Percentiles rank a stretch among this genome's conserved stretches.
These are phyloP conservation scores for Microctonus aethiopoides DNA, from an alignment of 2,888 invertebrate genomes.

Conservation along the genomic window DNA sequence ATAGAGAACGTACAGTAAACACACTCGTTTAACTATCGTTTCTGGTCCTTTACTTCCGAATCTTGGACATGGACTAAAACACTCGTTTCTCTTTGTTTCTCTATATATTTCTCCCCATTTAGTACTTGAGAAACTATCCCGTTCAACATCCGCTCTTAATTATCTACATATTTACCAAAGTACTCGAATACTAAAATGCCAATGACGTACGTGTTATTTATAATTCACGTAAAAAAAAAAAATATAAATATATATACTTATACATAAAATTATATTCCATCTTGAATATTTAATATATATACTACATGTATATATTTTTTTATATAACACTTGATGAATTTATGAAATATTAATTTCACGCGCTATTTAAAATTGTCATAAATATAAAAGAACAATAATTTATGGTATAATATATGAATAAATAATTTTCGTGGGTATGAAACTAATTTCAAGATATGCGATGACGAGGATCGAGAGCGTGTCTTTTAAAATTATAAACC, in stretches of 20 bases:
- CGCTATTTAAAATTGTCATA: neutral
- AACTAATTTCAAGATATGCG: neutral
- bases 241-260: too few relatives aligned
- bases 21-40: conserved; percentile 39
- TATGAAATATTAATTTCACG: neutral
- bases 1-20: conserved; percentile 50
- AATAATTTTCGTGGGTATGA: neutral
- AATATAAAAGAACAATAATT: neutral
- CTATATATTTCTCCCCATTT: neutral
- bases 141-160: conserved; percentile 19
- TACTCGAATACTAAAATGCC: neutral
- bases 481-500: neutral
- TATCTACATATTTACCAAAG: conserved; percentile 25
- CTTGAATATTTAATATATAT: too few relatives aligned
- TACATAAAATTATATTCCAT: too few relatives aligned
- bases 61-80: conserved; percentile 11
- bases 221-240: too few relatives aligned
- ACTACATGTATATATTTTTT: too few relatives aligned
- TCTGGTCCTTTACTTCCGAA: neutral
- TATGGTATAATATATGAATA: neutral
- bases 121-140: neutral
- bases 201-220: too few relatives aligned
- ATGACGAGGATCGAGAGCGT: neutral
- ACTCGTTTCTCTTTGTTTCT: neutral
- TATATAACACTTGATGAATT: too few relatives aligned